Evolutionary conservation across 2,888 invertebrate species (phyloP).

Genomic region (Caprella mutica): DNA sequence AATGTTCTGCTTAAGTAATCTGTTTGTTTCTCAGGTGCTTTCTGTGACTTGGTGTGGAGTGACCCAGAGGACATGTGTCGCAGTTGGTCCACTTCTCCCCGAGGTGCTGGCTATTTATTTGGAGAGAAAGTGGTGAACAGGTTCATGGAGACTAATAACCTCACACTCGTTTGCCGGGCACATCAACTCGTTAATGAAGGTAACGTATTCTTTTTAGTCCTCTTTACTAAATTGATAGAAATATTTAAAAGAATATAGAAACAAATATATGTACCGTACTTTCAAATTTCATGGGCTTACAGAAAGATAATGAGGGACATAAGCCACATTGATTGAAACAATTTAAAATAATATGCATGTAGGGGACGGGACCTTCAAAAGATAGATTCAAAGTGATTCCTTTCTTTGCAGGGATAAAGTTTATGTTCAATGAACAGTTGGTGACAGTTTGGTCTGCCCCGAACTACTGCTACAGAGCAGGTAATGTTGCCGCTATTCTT

Average conservation of each 20-base stretch:
- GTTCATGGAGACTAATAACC: slow-evolving; percentile 84
- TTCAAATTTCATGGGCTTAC: too few species aligned
- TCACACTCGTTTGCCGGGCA: slow-evolving; percentile 90
- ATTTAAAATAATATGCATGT: too few species aligned
- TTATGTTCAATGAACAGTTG: slow-evolving; percentile 92
- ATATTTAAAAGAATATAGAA: not conserved
- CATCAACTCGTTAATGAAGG: slow-evolving; percentile 99
- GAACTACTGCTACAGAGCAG: slow-evolving; percentile 98
- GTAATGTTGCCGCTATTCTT: slow-evolving; percentile 93
- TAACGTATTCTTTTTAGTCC: slow-evolving; percentile 39
- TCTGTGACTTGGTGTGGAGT: slow-evolving; percentile 98
- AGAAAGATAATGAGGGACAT: too few species aligned
- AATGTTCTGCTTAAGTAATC: too few species aligned
- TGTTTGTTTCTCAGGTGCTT: slow-evolving; percentile 52
- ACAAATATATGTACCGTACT: not conserved
- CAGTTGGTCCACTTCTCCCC: slow-evolving; percentile 82
- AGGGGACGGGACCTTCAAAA: too few species aligned
- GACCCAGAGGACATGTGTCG: slow-evolving; percentile 90
- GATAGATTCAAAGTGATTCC: not conserved
- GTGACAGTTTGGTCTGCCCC: slow-evolving; percentile 99
- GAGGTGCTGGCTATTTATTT: slow-evolving; percentile 96
- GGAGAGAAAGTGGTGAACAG: slow-evolving; percentile 85
- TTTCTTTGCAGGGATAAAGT: slow-evolving; percentile 65
- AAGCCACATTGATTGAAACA: too few species aligned
- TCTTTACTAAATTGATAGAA: not conserved